Evolutionary conservation across 2,888 invertebrate genomes (phyloP).

Genomic region (Sclerodermus sp.): DNA sequence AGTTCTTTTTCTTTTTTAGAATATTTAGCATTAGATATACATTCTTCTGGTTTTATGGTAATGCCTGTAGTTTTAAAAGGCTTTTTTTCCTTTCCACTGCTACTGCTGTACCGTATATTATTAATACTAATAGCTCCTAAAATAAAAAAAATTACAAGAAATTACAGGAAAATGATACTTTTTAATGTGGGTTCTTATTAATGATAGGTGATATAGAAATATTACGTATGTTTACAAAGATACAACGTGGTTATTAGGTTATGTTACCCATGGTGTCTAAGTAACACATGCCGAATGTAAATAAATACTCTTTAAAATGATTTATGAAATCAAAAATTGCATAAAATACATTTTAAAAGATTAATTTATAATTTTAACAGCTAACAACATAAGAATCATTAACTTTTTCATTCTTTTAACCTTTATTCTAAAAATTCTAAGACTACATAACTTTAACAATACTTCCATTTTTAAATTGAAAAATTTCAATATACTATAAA

Average conservation of each 20-base stretch:
- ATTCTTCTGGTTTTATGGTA: slow-evolving; percentile 47
- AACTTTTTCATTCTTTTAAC: slow-evolving; percentile 4
- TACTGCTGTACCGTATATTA: slow-evolving; percentile 33
- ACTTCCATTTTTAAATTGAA: no score
- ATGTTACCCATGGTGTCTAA: slow-evolving; percentile 14
- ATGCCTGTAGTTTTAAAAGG: slow-evolving; percentile 32
- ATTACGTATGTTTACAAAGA: not conserved
- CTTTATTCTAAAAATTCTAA: no score
- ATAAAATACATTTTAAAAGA: no score
- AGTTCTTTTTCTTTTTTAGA: slow-evolving; percentile 18
- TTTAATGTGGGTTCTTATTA: not conserved
- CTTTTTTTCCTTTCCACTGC: slow-evolving; percentile 29
- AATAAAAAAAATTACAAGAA: slow-evolving; percentile 4
- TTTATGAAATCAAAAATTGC: no score
- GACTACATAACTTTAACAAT: no score
- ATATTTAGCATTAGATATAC: slow-evolving; percentile 31
- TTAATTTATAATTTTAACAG: no score
- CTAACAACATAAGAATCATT: slow-evolving; percentile 1
- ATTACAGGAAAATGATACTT: not conserved
- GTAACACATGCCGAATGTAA: no score
- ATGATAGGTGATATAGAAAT: not conserved
- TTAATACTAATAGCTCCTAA: slow-evolving; percentile 32
- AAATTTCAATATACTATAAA: no score
- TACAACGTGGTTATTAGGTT: slow-evolving; percentile 16
- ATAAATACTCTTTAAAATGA: no score